Base-by-base conservation (phyloP, 30 jellyfish, hydroid and myxozoan genomes). In the Rhopilema esculentum region DNA sequence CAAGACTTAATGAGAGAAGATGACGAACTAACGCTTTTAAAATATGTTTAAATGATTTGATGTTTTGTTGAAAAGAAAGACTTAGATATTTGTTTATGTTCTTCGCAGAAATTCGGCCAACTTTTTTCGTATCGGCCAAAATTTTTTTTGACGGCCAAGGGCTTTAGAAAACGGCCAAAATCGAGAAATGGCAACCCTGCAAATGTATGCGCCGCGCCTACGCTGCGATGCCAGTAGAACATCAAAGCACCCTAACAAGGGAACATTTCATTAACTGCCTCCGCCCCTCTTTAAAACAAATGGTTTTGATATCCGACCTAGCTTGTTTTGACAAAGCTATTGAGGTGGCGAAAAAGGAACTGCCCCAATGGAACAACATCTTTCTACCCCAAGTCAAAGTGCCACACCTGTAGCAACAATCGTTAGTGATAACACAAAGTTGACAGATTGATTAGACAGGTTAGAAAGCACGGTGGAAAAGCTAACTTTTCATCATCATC, bases 191-290 rank as follows among this genome's bases (percentile, higher is more conserved):
- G 57, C 57, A 40, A 40, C 57, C 57, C 57, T 40, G n/a, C n/a
- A n/a, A n/a, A n/a, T n/a, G n/a, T n/a, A n/a, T 78, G 16, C 64
- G 88, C 52, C 79, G 88, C 20, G 82, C 82, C 21, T 8, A 77
- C 81, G 8, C 64, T 62, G 82, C 50, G 29, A 77, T 77, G 81
- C 64, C 82, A 17, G 63, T 50, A n/a, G 82, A 80, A 29, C 90
- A 80, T 72, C 90, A 80, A 26, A 83, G 31, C 70, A 80, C 90
- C 52, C 83, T 80, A 15, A 80, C 66, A 83, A 31, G 90, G n/a
- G 90, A 80, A 28, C 90, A 63, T 48, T 80, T 77, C 66, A 63
- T 77, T 8, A 77, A 77, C 18, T 50, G 88, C 9, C 76, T 77
- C 15, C 77, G 88, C 21, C 88, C 88, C 9, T 24, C 50, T 0